Evolutionary conservation across 2,888 invertebrate genomes (phyloP), one percentile per base, ranked within the genome.

Genomic region (Sisyra terminalis): DNA sequence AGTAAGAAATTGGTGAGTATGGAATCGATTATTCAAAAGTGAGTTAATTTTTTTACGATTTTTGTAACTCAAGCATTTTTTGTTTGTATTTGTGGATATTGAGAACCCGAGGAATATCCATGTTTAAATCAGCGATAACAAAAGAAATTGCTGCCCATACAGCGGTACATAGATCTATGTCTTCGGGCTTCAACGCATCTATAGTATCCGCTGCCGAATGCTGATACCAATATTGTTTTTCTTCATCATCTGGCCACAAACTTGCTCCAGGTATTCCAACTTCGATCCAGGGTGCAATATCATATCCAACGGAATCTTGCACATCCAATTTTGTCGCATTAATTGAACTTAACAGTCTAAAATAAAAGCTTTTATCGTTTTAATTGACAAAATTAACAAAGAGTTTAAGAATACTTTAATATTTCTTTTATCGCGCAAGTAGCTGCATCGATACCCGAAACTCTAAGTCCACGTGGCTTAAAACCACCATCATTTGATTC

Each of bases 401-500:
- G 3, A 24, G 7, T 24, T 5, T 7, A 24, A 24, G 7, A 24
- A 5, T 52, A 71, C 71, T 74, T 73, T 43, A 84, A 55, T 13
- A 86, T 63, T 63, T 78, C 75, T 48, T 71, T 59, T 35, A 87
- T 58, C 44, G 86, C 74, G 51, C 82, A 82, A 40, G 67, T 67
- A 1, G 77, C 75, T 49, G 69, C 57, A 35, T 65, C 53, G 29
- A 64, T 70, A 35, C 81, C 83, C n/a, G 67, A 64, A 50, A 80
- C 80, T 40, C 63, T 65, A 6, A 87, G 60, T 9, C 86, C 87
- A 4, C 67, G 54, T 0, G 86, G 85, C n/a, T 67, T 70, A 53
- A 87, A 88, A 2, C 84, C 84, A 3, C 88, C 88, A 52, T 71
- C 71, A 56, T 88, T 87, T 1, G 86, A 85, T 62, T 88, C 87